Base-by-base conservation (phyloP, 2,888 invertebrate species). In the Drosophila borborema region DNA sequence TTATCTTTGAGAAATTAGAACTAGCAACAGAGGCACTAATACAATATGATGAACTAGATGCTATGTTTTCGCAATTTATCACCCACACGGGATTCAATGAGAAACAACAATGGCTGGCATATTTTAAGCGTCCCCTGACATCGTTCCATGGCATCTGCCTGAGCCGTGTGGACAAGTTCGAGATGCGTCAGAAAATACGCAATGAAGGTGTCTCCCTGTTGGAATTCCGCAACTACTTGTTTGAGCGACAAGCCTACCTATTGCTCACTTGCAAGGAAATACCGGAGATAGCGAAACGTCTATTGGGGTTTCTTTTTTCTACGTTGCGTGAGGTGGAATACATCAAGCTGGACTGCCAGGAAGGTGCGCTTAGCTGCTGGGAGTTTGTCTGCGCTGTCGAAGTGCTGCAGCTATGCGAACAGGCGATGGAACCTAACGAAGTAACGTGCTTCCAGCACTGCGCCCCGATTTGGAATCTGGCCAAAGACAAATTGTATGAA, bases 21-120 rank as follows among this genome's bases (percentile, higher is more conserved):
- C 94, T 99, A 77, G 96, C 97, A 91, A 98, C 98, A 81, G 99
- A 99, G 94, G 98, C 99, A 16, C 94, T 99, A 81, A 97, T 99
- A 64, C 99, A 99, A 91, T 99, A 99, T 92, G 99, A 99, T 92
- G 99, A 99, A 94, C 94, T 99, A 90, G 99, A 99, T 94, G 99
- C 98, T 58, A 95, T 99, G 82, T 98, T 99, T 93, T 98, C 98
- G 2, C 99, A 99, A 94, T 99, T 98, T 94, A 96, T 99, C 64
- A 96, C 98, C 80, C 98, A 98, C 94, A 97, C 98, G n/a, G 96
- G 97, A 90, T 95, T 97, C 77, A 96, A 97, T 72, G 98, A 97
- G 89, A 96, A 96, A 90, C 97, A 97, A 64, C 95, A 95, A 68
- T 99, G 98, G 98, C 94, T 99, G 80, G 95, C 95, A 68, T 95